A percentile compares a stretch with the other conserved stretches of the same genome.
Evolutionary conservation across 1,140 invertebrate genomes (phyloP).

Genomic region (Hormaphis cornu): DNA sequence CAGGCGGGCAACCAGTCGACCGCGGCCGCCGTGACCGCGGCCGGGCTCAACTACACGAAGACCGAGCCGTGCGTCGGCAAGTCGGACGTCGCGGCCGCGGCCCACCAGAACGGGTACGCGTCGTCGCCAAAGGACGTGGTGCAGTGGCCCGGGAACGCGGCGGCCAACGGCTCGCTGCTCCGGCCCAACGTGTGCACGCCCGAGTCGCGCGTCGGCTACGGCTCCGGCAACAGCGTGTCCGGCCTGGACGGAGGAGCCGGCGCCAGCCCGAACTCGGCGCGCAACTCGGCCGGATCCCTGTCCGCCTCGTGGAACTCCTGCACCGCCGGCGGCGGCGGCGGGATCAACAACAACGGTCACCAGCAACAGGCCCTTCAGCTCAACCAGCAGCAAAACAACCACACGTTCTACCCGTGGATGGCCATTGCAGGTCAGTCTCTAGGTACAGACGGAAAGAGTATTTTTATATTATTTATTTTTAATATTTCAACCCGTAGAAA

Average conservation of each 20-base stretch:
- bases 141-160: constrained; percentile 49
- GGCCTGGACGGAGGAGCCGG: constrained; percentile 62
- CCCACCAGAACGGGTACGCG: constrained; percentile 76
- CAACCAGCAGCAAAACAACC: constrained; percentile 71
- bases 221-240: constrained; percentile 48
- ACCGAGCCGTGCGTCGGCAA: constrained; percentile 47
- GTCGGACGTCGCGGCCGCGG: constrained; percentile 54
- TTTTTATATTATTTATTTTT: constrained; percentile 13
- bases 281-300: constrained; percentile 50
- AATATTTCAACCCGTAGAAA: neutral
- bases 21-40: constrained; percentile 54
- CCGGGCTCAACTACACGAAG: constrained; percentile 52
- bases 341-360: constrained; percentile 58
- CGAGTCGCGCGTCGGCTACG: constrained; percentile 58
- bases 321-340: too few species aligned
- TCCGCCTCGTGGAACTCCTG: constrained; percentile 68
- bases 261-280: constrained; percentile 49
- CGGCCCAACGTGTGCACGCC: constrained; percentile 77
- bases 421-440: constrained; percentile 77
- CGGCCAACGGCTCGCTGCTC: constrained; percentile 51
- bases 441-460: constrained; percentile 24
- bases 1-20: constrained; percentile 49
- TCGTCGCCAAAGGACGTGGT: constrained; percentile 56
- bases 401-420: constrained; percentile 97
- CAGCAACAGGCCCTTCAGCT: constrained; percentile 67